Conservation (phyloP, 2,797 vertebrate genomes). For the Hirundo rustica region DNA sequence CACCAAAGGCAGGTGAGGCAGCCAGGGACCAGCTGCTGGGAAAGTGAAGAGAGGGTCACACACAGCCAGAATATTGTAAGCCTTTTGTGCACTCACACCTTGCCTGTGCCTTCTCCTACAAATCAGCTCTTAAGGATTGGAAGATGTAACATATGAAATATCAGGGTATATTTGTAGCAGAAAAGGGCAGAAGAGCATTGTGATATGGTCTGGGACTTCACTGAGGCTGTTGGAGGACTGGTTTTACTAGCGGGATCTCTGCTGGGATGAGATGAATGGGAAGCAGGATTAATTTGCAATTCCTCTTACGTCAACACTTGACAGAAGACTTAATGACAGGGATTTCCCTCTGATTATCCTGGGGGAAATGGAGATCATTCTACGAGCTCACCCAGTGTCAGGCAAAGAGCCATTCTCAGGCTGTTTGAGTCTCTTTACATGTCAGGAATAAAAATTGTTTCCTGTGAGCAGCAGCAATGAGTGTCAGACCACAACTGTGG, state of each 20-base stretch:
- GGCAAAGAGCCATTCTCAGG: constrained; percentile 13
- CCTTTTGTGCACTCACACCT: not conserved
- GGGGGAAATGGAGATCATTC: constrained; percentile 18
- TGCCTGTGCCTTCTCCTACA: not conserved
- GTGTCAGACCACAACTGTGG: not conserved
- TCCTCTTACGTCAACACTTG: constrained; percentile 29
- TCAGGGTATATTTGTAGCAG: not conserved
- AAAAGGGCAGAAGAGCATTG: not conserved
- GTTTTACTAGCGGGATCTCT: not conserved
- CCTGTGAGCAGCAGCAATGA: not conserved
- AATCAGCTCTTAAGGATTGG: not conserved
- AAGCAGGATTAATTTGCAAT: constrained; percentile 53
- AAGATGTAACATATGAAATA: not conserved
- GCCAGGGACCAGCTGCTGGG: not conserved
- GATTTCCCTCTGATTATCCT: constrained; percentile 59
- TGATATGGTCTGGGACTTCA: not conserved
- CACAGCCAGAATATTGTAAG: not conserved
- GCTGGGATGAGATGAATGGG: constrained; percentile 28
- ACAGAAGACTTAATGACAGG: constrained; percentile 41
- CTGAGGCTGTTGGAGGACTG: not conserved
- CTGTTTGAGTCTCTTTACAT: not conserved
- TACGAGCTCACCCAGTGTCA: not conserved
- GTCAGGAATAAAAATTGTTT: constrained; percentile 3
- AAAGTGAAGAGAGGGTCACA: not conserved
- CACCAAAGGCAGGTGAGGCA: not conserved